Base-by-base conservation (phyloP, 1,140 invertebrate species). In the Eriosoma lanigerum region DNA sequence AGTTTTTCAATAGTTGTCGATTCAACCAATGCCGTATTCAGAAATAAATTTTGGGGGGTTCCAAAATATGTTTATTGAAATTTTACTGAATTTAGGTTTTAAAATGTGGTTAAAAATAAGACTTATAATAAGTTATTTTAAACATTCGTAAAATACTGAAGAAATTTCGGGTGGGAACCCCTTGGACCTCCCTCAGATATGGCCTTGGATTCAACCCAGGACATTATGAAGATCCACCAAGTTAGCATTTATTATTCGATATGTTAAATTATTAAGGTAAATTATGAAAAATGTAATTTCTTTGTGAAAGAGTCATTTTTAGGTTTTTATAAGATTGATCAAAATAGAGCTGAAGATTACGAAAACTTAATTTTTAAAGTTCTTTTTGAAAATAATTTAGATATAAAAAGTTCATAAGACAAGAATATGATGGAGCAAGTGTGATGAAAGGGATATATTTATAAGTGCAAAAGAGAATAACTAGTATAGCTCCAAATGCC, bases 301-400 rank as follows among this genome's bases (percentile, higher is more conserved):
- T 21, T 24, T 1, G 21, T 26, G 12, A 26, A 58, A 58, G 21
- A 26, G 13, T 58, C 10, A 26, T n/a, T n/a, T 13, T 58, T 58
- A n/a, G n/a, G n/a, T n/a, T n/a, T n/a, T n/a, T n/a, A n/a, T 58
- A 26, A 26, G 5, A 15, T 26, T 24, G 24, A 58, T 10, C 21
- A 58, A 26, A n/a, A 58, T 26, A 12, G 56, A 58, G n/a, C 56
- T 24, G 9, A 26, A 26, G 21, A 26, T 58, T 26, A 58, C 24
- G 21, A 58, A 58, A 58, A 58, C 24, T 21, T 58, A 26, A 58
- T 58, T 26, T 58, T 13, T 58, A n/a, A 58, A 26, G 56, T 58
- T 58, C 54, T 56, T 56, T 56, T n/a, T n/a, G 54, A 24, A 21
- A 56, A n/a, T n/a, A 56, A 56, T 56, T 56, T 58, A 58, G 56